Conservation (phyloP, 2,888 invertebrate genomes). For the Athalia circularis region DNA sequence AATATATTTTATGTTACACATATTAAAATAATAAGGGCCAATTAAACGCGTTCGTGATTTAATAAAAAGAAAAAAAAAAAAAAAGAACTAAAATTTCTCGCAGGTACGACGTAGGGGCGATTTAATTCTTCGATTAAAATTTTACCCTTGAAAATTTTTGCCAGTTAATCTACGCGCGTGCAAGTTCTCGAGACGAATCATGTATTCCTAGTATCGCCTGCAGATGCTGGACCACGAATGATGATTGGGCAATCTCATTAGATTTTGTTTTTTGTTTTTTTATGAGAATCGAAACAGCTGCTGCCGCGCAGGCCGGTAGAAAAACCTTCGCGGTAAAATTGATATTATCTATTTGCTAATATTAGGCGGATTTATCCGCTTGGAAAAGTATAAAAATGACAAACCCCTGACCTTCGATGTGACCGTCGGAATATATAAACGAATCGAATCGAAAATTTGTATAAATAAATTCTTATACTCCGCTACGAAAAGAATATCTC, state of each 20-base stretch:
- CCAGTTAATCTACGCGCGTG: neutral
- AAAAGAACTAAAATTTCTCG: neutral
- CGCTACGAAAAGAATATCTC: no score
- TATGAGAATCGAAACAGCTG: no score
- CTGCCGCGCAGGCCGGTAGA: neutral
- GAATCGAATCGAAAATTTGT: neutral
- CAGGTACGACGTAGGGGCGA: no score
- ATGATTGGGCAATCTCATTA: no score
- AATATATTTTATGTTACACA: neutral
- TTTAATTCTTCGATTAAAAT: neutral
- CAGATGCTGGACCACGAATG: no score
- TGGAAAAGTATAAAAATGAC: neutral
- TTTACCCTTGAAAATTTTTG: neutral
- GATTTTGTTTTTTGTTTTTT: no score
- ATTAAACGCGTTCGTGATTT: no score
- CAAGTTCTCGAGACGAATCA: no score
- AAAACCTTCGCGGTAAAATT: constrained; percentile 36
- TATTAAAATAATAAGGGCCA: neutral
- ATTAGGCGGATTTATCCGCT: neutral
- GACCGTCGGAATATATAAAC: neutral
- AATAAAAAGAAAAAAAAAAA: neutral
- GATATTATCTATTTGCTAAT: constrained; percentile 30
- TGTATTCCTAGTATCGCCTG: neutral
- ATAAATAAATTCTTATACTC: no score
- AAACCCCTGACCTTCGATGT: neutral